Percentiles rank a stretch among this genome's conserved stretches.
phyloP scores from a whole-genome alignment of 2,113 vertebrate genomes.

The Colinus virginianus region DNA sequence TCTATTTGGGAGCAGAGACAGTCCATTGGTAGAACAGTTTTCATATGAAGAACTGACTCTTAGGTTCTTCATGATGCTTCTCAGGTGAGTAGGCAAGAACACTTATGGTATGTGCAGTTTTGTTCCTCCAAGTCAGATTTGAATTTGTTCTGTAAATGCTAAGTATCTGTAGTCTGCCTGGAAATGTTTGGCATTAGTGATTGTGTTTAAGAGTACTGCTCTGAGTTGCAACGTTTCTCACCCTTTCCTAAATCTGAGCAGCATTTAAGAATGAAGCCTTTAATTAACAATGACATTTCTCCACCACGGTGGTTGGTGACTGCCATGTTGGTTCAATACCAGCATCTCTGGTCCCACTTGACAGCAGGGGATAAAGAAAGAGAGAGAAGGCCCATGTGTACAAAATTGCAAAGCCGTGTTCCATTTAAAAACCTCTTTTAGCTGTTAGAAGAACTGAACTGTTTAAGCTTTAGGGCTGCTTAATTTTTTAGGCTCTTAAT shows the following conservation, averaged over 20 bases:
- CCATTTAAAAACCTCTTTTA: neutral
- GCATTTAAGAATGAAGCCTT: neutral
- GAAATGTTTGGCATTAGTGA: neutral
- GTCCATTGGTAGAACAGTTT: neutral
- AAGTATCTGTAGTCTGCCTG: neutral
- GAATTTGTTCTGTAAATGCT: neutral
- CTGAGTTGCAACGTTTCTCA: conserved; percentile 15
- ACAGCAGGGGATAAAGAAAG: neutral
- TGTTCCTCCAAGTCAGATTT: neutral
- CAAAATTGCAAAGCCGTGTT: neutral
- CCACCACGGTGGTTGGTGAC: neutral
- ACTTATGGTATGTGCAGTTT: neutral
- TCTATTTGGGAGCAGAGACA: neutral
- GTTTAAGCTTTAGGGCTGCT: neutral
- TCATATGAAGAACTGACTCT: neutral
- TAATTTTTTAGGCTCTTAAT: neutral
- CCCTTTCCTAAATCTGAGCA: conserved; percentile 23
- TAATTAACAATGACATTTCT: conserved; percentile 18
- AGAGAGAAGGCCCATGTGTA: neutral
- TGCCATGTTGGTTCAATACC: neutral
- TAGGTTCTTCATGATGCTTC: neutral
- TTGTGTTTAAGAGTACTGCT: neutral
- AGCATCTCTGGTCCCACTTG: neutral
- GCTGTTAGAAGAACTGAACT: neutral
- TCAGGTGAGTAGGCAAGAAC: neutral